Percentiles rank a stretch among this genome's conserved stretches.
phyloP scores from a whole-genome alignment of 2,888 invertebrate genomes.

The Acronicta aceris region DNA sequence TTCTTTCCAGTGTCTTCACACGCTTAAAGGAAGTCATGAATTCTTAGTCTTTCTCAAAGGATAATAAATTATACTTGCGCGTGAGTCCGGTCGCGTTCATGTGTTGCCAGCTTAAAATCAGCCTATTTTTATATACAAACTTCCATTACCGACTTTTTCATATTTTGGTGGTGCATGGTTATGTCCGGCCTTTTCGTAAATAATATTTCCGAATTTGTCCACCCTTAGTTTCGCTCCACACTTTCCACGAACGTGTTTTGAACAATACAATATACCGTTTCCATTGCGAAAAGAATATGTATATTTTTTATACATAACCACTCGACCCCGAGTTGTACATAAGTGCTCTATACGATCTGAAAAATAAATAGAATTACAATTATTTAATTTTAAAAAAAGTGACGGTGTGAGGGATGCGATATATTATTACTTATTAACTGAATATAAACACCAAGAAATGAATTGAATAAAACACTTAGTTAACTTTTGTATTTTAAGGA shows the following conservation, averaged over 20 bases:
- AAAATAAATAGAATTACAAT: slow-evolving; percentile 3
- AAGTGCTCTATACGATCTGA: slow-evolving; percentile 29
- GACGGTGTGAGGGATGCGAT: too few relatives aligned
- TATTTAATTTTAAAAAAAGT: too few relatives aligned
- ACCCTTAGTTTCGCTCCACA: slow-evolving; percentile 31
- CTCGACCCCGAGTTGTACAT: slow-evolving; percentile 23
- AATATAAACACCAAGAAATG: too few relatives aligned
- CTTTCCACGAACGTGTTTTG: slow-evolving; percentile 26
- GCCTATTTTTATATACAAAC: not conserved
- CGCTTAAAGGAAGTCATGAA: too few relatives aligned
- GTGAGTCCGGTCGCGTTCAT: too few relatives aligned
- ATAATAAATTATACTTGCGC: too few relatives aligned
- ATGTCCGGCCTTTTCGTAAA: slow-evolving; percentile 7
- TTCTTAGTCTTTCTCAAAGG: too few relatives aligned
- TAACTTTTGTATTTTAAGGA: too few relatives aligned
- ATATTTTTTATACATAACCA: slow-evolving; percentile 30
- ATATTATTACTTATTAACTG: too few relatives aligned
- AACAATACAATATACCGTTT: slow-evolving; percentile 20
- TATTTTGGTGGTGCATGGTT: slow-evolving; percentile 26
- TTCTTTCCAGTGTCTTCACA: too few relatives aligned
- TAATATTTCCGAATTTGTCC: slow-evolving; percentile 16
- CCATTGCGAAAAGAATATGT: slow-evolving; percentile 31
- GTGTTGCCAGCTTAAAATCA: not conserved
- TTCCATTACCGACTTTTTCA: not conserved
- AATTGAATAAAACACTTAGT: too few relatives aligned